Conservation (phyloP, 2,888 invertebrate species). For the Muschampia plurimacula region DNA sequence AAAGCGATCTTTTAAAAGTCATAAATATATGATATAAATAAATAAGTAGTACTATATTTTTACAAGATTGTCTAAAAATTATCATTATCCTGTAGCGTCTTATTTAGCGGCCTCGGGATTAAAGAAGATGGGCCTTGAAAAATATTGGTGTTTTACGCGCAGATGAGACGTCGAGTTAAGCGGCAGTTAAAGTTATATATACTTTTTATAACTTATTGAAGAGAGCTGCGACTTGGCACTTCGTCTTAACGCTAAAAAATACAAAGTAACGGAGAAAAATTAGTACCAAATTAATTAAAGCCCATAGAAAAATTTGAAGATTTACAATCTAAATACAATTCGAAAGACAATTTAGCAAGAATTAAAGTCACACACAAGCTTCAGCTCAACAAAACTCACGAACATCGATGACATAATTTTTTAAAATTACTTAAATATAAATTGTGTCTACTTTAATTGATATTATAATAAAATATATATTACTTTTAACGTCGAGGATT, state of each 20-base stretch:
- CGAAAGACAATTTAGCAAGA: conserved; percentile 21
- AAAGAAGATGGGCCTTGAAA: not conserved
- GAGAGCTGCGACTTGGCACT: conserved; percentile 79
- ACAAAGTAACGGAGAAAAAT: conserved; percentile 33
- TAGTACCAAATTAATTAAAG: conserved; percentile 43
- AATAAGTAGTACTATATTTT: conserved; percentile 34
- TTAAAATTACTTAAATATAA: conserved; percentile 58
- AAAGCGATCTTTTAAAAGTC: conserved; percentile 38
- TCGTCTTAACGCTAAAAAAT: conserved; percentile 71
- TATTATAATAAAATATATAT: conserved; percentile 66
- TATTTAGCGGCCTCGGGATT: conserved; percentile 15
- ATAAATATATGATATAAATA: conserved; percentile 34
- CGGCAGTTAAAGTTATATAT: conserved; percentile 52
- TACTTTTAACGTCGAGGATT: conserved; percentile 74
- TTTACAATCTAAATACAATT: conserved; percentile 18
- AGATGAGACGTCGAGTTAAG: conserved; percentile 52
- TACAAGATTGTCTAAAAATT: conserved; percentile 32
- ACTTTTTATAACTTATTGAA: conserved; percentile 36
- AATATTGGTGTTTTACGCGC: conserved; percentile 18
- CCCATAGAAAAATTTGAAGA: conserved; percentile 29
- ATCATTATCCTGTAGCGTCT: conserved; percentile 43
- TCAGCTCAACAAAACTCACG: conserved; percentile 49
- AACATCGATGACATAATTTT: conserved; percentile 63
- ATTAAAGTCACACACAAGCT: conserved; percentile 38
- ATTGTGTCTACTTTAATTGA: conserved; percentile 68